Evolutionary conservation across 1,140 invertebrate genomes (phyloP).

Genomic region (Phortica variegata): DNA sequence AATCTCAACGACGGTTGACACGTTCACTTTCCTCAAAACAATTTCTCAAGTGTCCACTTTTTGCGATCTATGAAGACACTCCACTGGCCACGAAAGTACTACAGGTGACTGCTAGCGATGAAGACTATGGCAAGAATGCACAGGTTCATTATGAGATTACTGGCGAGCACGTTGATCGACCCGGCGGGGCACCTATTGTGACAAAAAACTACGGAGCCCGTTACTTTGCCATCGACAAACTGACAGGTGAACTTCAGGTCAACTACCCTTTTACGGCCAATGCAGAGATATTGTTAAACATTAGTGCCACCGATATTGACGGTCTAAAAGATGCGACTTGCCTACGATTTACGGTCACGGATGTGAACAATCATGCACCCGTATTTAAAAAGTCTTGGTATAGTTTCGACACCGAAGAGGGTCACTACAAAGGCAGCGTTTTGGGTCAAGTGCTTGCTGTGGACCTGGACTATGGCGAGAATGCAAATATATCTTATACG

Average conservation of each 20-base stretch:
- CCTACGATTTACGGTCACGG: conserved; percentile 69
- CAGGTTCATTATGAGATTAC: conserved; percentile 74
- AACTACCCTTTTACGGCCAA: conserved; percentile 74
- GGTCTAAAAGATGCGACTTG: conserved; percentile 69
- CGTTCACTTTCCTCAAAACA: conserved; percentile 6
- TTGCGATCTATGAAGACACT: conserved; percentile 76
- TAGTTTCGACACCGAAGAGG: conserved; percentile 79
- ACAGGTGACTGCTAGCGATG: conserved; percentile 78
- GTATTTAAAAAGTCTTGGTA: conserved; percentile 80
- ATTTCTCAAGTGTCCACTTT: conserved; percentile 59
- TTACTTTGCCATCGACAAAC: conserved; percentile 73
- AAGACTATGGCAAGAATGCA: conserved; percentile 74
- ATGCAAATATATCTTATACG: conserved; percentile 75
- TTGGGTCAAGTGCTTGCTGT: conserved; percentile 75
- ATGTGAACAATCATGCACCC: conserved; percentile 85
- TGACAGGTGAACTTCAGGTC: conserved; percentile 73
- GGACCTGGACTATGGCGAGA: conserved; percentile 74
- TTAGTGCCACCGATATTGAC: conserved; percentile 75
- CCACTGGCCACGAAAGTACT: conserved; percentile 73
- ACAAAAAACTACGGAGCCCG: conserved; percentile 60
- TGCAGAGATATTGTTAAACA: conserved; percentile 73
- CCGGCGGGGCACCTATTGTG: conserved; percentile 39
- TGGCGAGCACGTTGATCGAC: conserved; percentile 64
- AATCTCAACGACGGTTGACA: conserved; percentile 24
- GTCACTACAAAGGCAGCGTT: conserved; percentile 68